Evolutionary conservation across 2,888 invertebrate genomes (phyloP), one percentile per base, ranked within the genome.

Genomic region (Caenorhabditis sulstoni): DNA sequence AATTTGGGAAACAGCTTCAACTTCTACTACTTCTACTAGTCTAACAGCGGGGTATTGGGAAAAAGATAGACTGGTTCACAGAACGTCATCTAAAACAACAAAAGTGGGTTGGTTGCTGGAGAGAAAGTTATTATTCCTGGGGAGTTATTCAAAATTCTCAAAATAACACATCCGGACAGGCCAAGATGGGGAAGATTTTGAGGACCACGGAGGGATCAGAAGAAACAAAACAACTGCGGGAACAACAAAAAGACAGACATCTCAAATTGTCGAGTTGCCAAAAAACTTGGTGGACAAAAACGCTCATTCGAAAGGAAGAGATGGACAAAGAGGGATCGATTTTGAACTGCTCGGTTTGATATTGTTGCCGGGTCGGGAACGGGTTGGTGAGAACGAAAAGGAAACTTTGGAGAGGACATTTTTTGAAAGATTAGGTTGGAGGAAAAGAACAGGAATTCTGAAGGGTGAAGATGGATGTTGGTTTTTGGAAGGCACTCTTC

Each of bases 391-490:
- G 70, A 70, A 77, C 70, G 78, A 66, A 77, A 58, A 57, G 44
- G 58, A 29, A 29, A 29, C 29, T 29, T 64, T 65, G n/a, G n/a
- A 65, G 67, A 53, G 61, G 75, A 76, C 49, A 41, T 41, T 77
- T 82, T 83, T 81, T 79, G 70, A 76, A 78, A 73, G 79, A 70
- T 79, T 70, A 75, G 71, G 64, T 64, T 57, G 62, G 62, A 70
- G 64, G 57, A 70, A 66, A 73, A 58, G 61, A 70, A 70, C 68
- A 52, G 79, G 74, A 73, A 65, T 68, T 79, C 74, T 62, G 74
- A 71, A 71, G 70, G 59, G 22, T 71, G 70, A n/a, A 49, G 70
- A 55, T 73, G 64, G 22, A n/a, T 62, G 44, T 45, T 35, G 50
- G 41, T 41, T 41, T 3, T 57, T 61, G 29, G 64, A 71, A 71